Evolutionary conservation across 1,140 invertebrate genomes (phyloP), one percentile per base, ranked within the genome.

Genomic region (Dolichoris vasculosae): DNA sequence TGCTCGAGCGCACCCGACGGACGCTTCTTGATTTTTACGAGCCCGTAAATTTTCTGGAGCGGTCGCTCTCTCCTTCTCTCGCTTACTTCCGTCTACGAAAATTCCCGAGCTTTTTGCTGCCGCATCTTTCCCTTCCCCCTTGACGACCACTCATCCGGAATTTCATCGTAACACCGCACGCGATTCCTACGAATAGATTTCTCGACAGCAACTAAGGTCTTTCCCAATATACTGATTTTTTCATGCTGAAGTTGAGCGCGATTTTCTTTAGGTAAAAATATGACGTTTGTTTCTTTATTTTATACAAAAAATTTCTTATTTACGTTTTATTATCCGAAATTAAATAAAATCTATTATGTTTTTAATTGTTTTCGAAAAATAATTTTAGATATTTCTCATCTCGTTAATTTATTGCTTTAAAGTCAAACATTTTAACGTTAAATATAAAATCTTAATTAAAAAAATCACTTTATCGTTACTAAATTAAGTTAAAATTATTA

Each of bases 11-110:
- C 90, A 90, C 90, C 91, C 89, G 91, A 89, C 91, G 90, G 91
- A 91, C 89, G 92, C 90, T 93, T 92, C 93, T 93, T 93, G 93
- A 93, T 93, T 93, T 93, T 93, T 93, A 93, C 90, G 92, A 92
- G 90, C 90, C 87, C 91, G 92, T 93, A 93, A 93, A 93, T 93
- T 93, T 90, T 89, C 67, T 40, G 59, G 83, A 85, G 76, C 46
- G n/a, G 30, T 83, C 40, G 51, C 83, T 82, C 55, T 86, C 76
- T 86, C 71, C 40, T 67, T 87, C 84, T 85, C 86, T 87, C 71
- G 87, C 67, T 83, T 38, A 20, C 64, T 17, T 73, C 35, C 30
- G 4, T 7, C 20, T 51, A 20, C 77, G 51, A 55, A 48, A 67
- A 78, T 78, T 78, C 51, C 76, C 76, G 86, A 87, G 79, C 76